These are phyloP conservation scores for Gibbula magus DNA, from an alignment of 2,888 invertebrate genomes.

Conservation along the genomic window DNA sequence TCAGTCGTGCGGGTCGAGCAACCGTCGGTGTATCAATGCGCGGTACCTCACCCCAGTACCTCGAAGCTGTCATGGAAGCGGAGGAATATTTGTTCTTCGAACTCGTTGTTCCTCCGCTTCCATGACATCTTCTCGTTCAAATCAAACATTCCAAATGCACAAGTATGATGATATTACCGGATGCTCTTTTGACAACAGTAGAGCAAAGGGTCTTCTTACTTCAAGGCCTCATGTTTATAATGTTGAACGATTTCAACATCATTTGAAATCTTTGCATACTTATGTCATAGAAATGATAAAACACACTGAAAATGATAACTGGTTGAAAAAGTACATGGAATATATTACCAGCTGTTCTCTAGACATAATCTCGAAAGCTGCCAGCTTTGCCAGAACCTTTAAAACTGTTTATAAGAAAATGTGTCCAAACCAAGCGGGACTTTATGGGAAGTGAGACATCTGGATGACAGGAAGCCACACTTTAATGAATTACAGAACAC, in stretches of 20 bases:
- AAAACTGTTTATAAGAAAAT: background rate
- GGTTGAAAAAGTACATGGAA: constrained; percentile 14
- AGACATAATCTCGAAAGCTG: background rate
- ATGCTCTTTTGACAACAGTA: background rate
- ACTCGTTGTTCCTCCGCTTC: no score
- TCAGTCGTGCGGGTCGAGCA: no score
- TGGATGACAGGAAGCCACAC: background rate
- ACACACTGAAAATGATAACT: background rate
- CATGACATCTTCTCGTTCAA: no score
- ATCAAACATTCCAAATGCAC: no score
- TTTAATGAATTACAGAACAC: background rate
- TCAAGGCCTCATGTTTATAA: background rate
- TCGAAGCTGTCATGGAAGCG: no score
- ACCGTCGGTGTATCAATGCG: no score
- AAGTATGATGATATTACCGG: no score
- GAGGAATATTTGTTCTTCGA: no score
- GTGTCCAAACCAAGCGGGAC: background rate
- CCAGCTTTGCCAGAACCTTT: background rate
- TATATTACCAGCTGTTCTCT: background rate
- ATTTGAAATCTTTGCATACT: background rate
- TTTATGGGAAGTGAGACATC: background rate
- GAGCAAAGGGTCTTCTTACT: background rate
- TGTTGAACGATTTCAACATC: background rate
- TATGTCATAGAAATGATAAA: background rate
- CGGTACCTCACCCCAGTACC: no score